Evolutionary conservation across 2,797 vertebrate species (phyloP), one percentile per base, ranked within the genome.

Genomic region (Centroberyx gerrardi): DNA sequence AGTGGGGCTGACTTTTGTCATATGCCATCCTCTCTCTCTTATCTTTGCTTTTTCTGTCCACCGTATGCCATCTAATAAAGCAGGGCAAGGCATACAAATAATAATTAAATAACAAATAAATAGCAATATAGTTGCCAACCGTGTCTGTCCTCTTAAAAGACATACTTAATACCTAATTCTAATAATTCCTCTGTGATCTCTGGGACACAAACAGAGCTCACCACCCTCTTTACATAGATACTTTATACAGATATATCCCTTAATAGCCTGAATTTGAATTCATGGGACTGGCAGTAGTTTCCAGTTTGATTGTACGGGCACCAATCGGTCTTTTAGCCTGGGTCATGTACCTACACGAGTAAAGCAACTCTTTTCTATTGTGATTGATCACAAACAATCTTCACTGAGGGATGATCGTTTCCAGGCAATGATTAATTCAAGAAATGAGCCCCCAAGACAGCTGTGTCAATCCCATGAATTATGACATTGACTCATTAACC

Each of bases 391-490:
- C 70, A 42, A 74, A 9, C 27, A 38, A 84, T 86, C 77, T 48
- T 83, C 81, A 87, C 76, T 59, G 7, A 78, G 18, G 80, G 88
- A 81, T 74, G 80, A 89, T 85, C 74, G 83, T 83, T 90, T 82
- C 38, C 73, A 73, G 60, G 44, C 64, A 72, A 83, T 87, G 80
- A 87, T 87, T 83, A 63, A 84, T 87, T 82, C 12, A 62, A 74
- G 60, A 81, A 86, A 72, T 38, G 12, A 81, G 49, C 55, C 69
- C 51, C 5, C 12, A 69, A 75, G 69, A 90, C 80, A 71, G 56
- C 64, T 3, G 3, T 33, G 61, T 68, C 77, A 64, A 69, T 66
- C 13, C 46, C 1, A 51, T 84, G 79, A 84, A 74, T 72, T 80
- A 87, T 78, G 72, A 85, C 65, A 63, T 61, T 63, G 72, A 81